phyloP scores from a whole-genome alignment of 35 echinoderm and acorn worm genomes.

The Ptychodera flava region DNA sequence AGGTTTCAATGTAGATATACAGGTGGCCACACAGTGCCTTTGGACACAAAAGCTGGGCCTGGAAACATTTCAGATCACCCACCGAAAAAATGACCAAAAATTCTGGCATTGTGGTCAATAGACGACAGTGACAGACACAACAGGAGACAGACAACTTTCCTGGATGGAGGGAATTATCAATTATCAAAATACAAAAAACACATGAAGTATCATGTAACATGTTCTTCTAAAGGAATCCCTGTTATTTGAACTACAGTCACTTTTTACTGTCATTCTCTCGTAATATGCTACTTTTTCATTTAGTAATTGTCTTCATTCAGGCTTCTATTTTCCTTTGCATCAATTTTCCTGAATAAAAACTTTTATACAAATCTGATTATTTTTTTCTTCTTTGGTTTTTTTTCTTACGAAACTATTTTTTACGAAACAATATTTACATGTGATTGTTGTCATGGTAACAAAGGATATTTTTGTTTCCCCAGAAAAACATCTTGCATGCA shows the following conservation, averaged over 20 bases:
- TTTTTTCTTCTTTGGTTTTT: not conserved
- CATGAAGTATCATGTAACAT: not conserved
- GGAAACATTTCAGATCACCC: not conserved
- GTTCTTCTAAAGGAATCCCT: not conserved
- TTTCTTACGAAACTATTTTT: slow-evolving; percentile 2
- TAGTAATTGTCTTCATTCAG: not conserved
- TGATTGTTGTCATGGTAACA: not conserved
- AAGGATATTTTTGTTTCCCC: not conserved
- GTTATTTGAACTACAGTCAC: not conserved
- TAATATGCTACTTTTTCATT: not conserved
- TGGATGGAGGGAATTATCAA: not conserved
- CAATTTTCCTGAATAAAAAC: not conserved
- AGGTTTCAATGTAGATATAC: too few species aligned
- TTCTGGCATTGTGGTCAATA: not conserved
- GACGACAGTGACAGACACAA: not conserved
- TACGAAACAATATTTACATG: slow-evolving; percentile 2
- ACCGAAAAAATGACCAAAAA: not conserved
- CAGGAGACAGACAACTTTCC: not conserved
- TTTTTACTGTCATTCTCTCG: not conserved
- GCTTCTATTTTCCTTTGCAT: not conserved
- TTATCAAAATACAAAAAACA: not conserved
- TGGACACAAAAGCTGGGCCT: not conserved
- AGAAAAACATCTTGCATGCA: not conserved
- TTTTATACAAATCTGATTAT: not conserved
- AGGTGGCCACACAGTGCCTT: not conserved